phyloP scores from a whole-genome alignment of 2,888 invertebrate species.

The Eustalomyia histrio region DNA sequence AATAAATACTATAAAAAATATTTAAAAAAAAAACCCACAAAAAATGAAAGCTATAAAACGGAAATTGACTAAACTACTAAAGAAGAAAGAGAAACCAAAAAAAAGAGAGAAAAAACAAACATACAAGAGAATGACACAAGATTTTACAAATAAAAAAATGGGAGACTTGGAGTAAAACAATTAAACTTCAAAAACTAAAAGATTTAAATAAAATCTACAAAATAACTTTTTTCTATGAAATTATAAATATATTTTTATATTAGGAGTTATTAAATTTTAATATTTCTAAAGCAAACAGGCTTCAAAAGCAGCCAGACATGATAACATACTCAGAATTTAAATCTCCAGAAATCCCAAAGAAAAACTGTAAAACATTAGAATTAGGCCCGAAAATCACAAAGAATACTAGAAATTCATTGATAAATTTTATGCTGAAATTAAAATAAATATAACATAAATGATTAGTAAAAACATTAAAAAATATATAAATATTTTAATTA shows the following conservation, averaged over 20 bases:
- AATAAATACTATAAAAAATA: slow-evolving; percentile 3
- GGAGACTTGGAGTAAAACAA: neutral
- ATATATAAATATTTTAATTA: no score
- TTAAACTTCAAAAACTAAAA: neutral
- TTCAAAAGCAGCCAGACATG: no score
- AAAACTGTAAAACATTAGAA: no score
- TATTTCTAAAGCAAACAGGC: no score
- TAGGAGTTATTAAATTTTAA: neutral
- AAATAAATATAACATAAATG: no score
- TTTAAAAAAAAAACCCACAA: slow-evolving; percentile 25
- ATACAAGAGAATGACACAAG: neutral
- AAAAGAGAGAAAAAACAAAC: neutral
- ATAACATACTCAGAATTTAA: no score
- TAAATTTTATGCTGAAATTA: no score
- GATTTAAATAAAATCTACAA: neutral
- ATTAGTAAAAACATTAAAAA: no score
- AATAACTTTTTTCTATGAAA: neutral
- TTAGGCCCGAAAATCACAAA: no score
- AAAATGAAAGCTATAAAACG: slow-evolving; percentile 46
- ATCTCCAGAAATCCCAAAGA: no score
- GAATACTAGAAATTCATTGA: no score
- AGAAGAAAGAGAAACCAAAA: neutral
- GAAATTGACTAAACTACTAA: slow-evolving; percentile 38
- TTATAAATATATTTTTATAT: neutral
- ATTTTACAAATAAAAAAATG: neutral